Evolutionary conservation across 2,113 vertebrate genomes (phyloP), one percentile per base, ranked within the genome.

Genomic region (Cepphus grylle): DNA sequence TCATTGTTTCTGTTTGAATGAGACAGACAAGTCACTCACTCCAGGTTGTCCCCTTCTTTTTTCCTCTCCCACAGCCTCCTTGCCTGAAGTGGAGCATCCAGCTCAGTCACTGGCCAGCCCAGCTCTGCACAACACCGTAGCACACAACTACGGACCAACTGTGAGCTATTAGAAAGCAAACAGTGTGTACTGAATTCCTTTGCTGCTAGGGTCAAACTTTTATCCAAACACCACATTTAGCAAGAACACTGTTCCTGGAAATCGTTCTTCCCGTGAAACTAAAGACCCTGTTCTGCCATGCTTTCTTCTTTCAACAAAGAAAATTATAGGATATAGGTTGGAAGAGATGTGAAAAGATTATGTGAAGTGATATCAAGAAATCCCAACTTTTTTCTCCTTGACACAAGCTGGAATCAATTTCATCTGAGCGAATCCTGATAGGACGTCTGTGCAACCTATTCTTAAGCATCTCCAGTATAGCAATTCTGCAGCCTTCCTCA

Each of bases 361-460:
- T 74, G 63, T 61, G 56, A 91, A 93, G 34, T 69, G 8, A 59
- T 76, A 59, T 30, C 3, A 86, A 34, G 87, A 93, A 59, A 69
- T 0, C 2, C 32, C 23, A 23, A 43, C 69, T 58, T n/a, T 83
- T 56, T 45, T 78, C 47, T 91, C 42, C 56, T 74, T 0, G 0
- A 42, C 40, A 56, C 40, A 91, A 62, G 21, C 19, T 79, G 61
- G 61, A 85, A 90, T 69, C 27, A n/a, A 63, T 87, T 93, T 81
- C 47, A 72, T 47, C 36, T 76, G 52, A 80, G 66, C 27, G 93
- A 85, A 93, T 70, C 43, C 36, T 82, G 61, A 56, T 40, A 65
- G 32, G 59, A 81, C 45, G 27, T 22, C 6, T 63, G 49, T 36
- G 25, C 53, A 70, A 73, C 27, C 61, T 87, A 45, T 62, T 69